Base-by-base conservation (phyloP, 2,888 invertebrate species). In the Ennomos quercinarius region DNA sequence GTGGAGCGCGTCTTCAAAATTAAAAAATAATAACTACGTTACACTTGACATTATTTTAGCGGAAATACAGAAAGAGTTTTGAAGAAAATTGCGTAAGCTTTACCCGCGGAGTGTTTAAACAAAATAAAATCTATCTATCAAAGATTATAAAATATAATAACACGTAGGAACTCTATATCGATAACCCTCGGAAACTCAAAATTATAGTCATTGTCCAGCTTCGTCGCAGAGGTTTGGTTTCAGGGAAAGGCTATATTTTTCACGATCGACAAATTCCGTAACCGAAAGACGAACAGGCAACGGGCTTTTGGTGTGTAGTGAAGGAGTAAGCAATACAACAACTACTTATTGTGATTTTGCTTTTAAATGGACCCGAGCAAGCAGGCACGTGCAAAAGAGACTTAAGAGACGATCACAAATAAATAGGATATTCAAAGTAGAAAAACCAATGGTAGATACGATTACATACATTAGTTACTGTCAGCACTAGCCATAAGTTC, bases 141-240 rank as follows among this genome's bases (percentile, higher is more conserved):
- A 39, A 38, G 2, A 8, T 9, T 8, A 9, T 11, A 8, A 0
- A 12, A 10, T 10, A 47, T n/a, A 42, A 47, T n/a, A 42, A 27
- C 1, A 8, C 55, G 55, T 56, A 56, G 55, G 55, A 49, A 49
- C 55, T 56, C 55, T 34, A 11, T 9, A 39, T 55, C 12, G 39
- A 10, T 4, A 56, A 39, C 42, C 55, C 49, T 56, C 55, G 49
- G 12, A 17, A 3, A 17, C 17, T n/a, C 9, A 10, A 34, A 48
- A 37, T 43, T 40, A 46, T 41, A 17, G 38, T 38, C 12, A 50
- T 27, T 6, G 9, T 27, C 27, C 27, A 6, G 9, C 36, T 11
- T 35, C 12, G 17, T 37, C n/a, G n/a, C n/a, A 4, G 12, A 36
- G 35, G 10, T 10, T 10, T 5, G 9, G n/a, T 37, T 40, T 13